A percentile compares a stretch with the other conserved stretches of the same genome.
Evolutionary conservation across 2,797 vertebrate species (phyloP).

Genomic region (Eupleurogrammus muticus): DNA sequence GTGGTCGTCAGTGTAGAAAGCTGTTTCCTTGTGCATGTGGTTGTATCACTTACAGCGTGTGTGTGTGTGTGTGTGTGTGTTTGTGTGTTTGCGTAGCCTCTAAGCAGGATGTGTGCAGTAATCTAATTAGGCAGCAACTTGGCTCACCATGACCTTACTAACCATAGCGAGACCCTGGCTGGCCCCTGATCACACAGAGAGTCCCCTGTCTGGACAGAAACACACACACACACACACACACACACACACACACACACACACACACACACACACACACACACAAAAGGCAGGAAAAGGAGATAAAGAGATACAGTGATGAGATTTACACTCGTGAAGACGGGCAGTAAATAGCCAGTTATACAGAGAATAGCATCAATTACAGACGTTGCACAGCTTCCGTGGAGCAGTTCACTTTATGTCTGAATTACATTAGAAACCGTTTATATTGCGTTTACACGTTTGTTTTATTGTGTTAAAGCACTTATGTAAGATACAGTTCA

Average conservation of each 20-base stretch:
- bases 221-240: constrained; percentile 38
- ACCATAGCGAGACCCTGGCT: constrained; percentile 59
- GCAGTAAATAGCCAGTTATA: constrained; percentile 22
- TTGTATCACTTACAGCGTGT: not conserved
- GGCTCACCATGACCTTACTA: constrained; percentile 68
- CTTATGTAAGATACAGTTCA: not conserved
- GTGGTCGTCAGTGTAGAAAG: not conserved
- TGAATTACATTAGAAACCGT: not conserved
- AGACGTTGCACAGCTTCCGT: not conserved
- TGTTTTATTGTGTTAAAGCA: not conserved
- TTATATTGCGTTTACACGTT: not conserved
- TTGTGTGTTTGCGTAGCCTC: constrained; percentile 50
- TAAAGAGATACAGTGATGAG: not conserved
- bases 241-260: constrained; percentile 27
- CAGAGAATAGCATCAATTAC: constrained; percentile 20
- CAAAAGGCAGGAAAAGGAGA: not conserved
- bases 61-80: constrained; percentile 20
- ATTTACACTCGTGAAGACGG: not conserved
- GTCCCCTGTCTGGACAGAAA: constrained; percentile 59
- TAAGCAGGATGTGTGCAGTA: constrained; percentile 76
- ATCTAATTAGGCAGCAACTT: constrained; percentile 82
- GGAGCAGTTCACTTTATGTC: not conserved
- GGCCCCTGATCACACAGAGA: constrained; percentile 69
- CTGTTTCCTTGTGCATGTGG: constrained; percentile 11
- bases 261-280: constrained; percentile 13